Conservation (phyloP, 2,113 vertebrate genomes). For the Strigops habroptila region DNA sequence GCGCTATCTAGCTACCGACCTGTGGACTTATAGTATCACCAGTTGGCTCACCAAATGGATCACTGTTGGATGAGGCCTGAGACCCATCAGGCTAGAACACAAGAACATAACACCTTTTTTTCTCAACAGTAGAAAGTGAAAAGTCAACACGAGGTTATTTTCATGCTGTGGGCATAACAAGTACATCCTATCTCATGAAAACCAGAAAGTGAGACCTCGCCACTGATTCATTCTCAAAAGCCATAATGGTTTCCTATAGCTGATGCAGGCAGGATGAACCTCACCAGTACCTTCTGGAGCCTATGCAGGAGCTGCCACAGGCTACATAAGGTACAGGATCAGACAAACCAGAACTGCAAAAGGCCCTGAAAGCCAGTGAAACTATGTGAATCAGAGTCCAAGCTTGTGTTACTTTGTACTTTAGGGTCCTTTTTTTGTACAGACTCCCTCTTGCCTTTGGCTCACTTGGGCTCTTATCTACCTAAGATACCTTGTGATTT, state of each 20-base stretch:
- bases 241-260: neutral
- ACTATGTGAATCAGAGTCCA: neutral
- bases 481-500: neutral
- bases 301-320: neutral
- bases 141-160: constrained; percentile 66
- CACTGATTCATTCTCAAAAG: neutral
- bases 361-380: neutral
- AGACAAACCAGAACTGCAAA: neutral
- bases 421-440: neutral
- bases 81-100: constrained; percentile 91
- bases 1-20: constrained; percentile 99
- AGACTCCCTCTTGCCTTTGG: neutral
- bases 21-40: constrained; percentile 94
- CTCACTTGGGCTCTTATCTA: neutral
- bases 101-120: constrained; percentile 82
- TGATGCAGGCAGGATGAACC: neutral
- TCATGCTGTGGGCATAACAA: constrained; percentile 64
- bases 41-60: constrained; percentile 89
- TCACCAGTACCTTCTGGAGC: neutral
- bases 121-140: constrained; percentile 66
- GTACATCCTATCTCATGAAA: constrained; percentile 52
- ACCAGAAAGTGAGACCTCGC: neutral
- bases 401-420: neutral
- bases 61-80: constrained; percentile 95
- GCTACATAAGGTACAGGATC: neutral